A percentile compares a stretch with the other conserved stretches of the same genome.
phyloP scores from a whole-genome alignment of 1,140 invertebrate species.

The Rhagoletis pomonella region DNA sequence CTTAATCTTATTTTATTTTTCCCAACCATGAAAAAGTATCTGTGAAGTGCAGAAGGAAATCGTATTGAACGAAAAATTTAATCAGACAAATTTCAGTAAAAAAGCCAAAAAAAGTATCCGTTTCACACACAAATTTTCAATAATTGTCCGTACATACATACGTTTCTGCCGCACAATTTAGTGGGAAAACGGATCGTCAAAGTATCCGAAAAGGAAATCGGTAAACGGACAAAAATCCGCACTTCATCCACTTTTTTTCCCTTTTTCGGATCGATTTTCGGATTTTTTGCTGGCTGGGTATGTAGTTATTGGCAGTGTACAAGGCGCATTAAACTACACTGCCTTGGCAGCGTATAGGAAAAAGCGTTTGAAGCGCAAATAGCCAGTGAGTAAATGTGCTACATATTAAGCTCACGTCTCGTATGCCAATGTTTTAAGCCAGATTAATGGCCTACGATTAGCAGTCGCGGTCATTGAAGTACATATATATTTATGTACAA shows the following conservation, averaged over 20 bases:
- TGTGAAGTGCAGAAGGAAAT: too few relatives aligned
- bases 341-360: not conserved
- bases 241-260: too few relatives aligned
- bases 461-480: not conserved
- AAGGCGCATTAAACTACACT: not conserved
- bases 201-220: too few relatives aligned
- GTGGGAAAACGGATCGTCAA: too few relatives aligned
- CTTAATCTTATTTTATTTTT: too few relatives aligned
- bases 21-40: too few relatives aligned
- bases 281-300: not conserved
- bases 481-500: not conserved
- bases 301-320: not conserved
- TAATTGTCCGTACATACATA: not conserved
- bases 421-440: not conserved
- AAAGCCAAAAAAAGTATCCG: too few relatives aligned
- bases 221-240: too few relatives aligned
- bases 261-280: too few relatives aligned
- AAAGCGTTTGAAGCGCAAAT: not conserved
- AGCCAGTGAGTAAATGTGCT: not conserved
- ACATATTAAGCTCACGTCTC: not conserved
- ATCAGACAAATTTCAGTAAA: too few relatives aligned
- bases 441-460: conserved; percentile 49
- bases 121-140: not conserved
- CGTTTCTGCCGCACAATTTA: not conserved
- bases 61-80: too few relatives aligned